Conservation (phyloP, 64 coral and sea anemone genomes). For the Orbicella faveolata region DNA sequence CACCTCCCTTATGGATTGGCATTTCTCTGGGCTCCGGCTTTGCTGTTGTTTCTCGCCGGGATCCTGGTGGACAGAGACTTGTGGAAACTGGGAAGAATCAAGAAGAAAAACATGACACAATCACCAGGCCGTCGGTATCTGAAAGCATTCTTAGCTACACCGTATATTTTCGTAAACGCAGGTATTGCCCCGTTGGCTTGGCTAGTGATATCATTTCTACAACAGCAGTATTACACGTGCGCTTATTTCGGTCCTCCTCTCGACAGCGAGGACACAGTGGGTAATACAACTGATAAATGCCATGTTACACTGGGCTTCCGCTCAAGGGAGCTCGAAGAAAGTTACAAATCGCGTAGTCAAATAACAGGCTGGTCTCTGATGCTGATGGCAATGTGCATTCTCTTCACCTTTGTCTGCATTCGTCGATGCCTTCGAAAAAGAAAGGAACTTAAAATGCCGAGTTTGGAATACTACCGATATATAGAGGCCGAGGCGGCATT, state of each 20-base stretch:
- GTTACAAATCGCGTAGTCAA: conserved; percentile 5
- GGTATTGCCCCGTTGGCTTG: neutral
- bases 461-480: conserved; percentile 10
- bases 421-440: too few relatives aligned
- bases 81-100: too few relatives aligned
- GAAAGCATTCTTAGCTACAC: neutral
- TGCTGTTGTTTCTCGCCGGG: too few relatives aligned
- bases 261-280: neutral
- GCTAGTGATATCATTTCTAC: conserved; percentile 14
- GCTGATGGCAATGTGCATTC: too few relatives aligned
- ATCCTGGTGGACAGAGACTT: too few relatives aligned
- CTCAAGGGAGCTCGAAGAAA: conserved; percentile 1
- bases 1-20: too few relatives aligned
- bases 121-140: too few relatives aligned
- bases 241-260: conserved; percentile 20
- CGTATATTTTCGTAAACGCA: neutral
- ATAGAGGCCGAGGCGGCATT: conserved; percentile 12
- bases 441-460: neutral
- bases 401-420: too few relatives aligned
- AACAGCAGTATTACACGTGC: conserved; percentile 25
- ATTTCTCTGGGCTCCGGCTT: too few relatives aligned
- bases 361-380: neutral
- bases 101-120: too few relatives aligned
- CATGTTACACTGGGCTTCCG: neutral
- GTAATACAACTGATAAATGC: neutral